Evolutionary conservation across 2,888 invertebrate species (phyloP).

Genomic region (Parnassius apollo): DNA sequence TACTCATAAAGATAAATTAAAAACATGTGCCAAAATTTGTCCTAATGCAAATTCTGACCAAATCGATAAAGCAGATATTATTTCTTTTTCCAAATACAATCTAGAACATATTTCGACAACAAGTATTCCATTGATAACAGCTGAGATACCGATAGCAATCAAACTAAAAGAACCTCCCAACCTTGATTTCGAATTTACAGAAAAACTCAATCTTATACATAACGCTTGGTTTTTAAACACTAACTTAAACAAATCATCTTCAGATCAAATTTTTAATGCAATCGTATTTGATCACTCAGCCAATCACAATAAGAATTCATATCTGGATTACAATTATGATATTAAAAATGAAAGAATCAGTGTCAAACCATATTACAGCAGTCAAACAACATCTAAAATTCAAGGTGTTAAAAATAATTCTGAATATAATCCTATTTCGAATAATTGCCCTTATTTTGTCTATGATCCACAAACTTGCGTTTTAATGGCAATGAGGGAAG

Average conservation of each 20-base stretch:
- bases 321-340: slow-evolving; percentile 25
- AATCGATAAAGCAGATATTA: slow-evolving; percentile 46
- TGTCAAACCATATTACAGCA: slow-evolving; percentile 47
- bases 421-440: not conserved
- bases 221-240: not conserved
- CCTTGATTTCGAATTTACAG: not conserved
- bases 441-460: not conserved
- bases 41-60: slow-evolving; percentile 25
- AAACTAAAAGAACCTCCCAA: slow-evolving; percentile 43
- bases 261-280: slow-evolving; percentile 25
- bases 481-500: not conserved
- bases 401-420: too few species aligned
- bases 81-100: slow-evolving; percentile 57
- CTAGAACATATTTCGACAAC: slow-evolving; percentile 55
- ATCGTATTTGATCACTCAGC: slow-evolving; percentile 19
- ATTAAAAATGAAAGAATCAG: slow-evolving; percentile 28
- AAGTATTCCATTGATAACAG: slow-evolving; percentile 43
- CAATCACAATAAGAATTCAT: slow-evolving; percentile 22
- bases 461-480: not conserved
- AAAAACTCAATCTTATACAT: not conserved
- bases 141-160: slow-evolving; percentile 49
- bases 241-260: slow-evolving; percentile 19
- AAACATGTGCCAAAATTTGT: not conserved
- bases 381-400: slow-evolving; percentile 49
- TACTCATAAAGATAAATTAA: slow-evolving; percentile 38